Evolutionary conservation across 2,113 vertebrate species (phyloP).

Genomic region (Abramis brama): DNA sequence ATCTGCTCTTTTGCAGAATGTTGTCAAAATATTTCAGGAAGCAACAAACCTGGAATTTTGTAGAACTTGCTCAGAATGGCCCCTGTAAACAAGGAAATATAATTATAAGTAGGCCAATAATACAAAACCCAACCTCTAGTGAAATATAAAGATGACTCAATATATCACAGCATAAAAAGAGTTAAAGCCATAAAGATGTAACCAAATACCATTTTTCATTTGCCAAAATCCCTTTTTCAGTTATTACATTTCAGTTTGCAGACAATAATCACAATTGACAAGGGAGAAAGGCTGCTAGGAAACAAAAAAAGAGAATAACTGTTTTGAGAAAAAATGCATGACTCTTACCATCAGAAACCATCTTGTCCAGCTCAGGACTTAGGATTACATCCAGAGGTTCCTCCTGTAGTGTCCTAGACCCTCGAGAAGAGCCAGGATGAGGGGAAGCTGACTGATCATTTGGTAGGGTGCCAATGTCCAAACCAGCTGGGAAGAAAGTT

Average conservation of each 20-base stretch:
- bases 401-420: conserved; percentile 81
- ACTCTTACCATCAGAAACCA: conserved; percentile 93
- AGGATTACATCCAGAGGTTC: conserved; percentile 94
- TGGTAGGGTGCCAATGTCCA: conserved; percentile 81
- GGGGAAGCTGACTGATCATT: conserved; percentile 77
- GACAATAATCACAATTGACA: neutral
- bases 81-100: conserved; percentile 72
- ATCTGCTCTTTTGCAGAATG: neutral
- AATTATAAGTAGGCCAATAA: neutral
- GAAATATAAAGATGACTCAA: neutral
- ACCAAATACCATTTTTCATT: neutral
- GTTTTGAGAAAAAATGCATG: neutral
- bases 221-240: neutral
- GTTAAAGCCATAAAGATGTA: neutral
- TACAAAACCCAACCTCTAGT: neutral
- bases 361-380: conserved; percentile 96
- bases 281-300: neutral
- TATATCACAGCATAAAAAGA: neutral
- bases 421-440: conserved; percentile 71
- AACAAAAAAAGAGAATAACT: neutral
- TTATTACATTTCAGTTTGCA: neutral
- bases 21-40: neutral
- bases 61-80: conserved; percentile 93
- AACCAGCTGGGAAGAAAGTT: conserved; percentile 73
- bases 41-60: conserved; percentile 91